Conservation (phyloP, 2,113 vertebrate species). For the Istiophorus platypterus region DNA sequence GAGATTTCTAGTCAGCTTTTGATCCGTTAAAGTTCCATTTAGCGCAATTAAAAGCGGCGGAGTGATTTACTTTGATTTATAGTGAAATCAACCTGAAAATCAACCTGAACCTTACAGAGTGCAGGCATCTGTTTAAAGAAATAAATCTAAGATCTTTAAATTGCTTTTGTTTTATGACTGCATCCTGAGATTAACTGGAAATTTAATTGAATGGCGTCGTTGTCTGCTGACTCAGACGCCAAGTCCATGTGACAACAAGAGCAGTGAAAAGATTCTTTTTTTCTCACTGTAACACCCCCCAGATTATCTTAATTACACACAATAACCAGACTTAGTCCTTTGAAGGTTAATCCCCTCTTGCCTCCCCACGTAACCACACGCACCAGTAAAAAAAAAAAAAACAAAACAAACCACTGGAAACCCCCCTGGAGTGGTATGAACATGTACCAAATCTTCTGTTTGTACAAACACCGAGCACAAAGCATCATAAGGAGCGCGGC, state of each 20-base stretch:
- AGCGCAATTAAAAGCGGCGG: conserved; percentile 4
- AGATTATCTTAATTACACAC: conserved; percentile 73
- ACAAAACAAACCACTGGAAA: conserved; percentile 67
- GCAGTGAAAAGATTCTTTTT: conserved; percentile 47
- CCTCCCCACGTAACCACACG: conserved; percentile 53
- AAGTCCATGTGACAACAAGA: conserved; percentile 29
- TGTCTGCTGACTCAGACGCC: conserved; percentile 58
- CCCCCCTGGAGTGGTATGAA: conserved; percentile 58
- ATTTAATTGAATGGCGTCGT: conserved; percentile 26
- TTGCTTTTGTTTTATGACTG: conserved; percentile 44
- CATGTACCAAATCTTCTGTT: too few relatives aligned
- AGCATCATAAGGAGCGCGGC: background rate
- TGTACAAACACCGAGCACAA: background rate
- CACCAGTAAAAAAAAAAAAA: conserved; percentile 32
- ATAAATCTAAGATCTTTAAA: conserved; percentile 31
- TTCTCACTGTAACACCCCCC: conserved; percentile 54
- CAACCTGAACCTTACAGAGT: conserved; percentile 19
- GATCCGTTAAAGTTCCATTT: conserved; percentile 9
- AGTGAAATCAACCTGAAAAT: conserved; percentile 22
- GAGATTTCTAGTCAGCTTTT: conserved; percentile 26
- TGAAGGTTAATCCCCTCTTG: conserved; percentile 58
- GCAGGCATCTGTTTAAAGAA: background rate
- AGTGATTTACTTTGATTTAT: conserved; percentile 9
- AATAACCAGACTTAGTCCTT: conserved; percentile 54
- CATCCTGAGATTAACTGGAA: conserved; percentile 38